phyloP scores from a whole-genome alignment of 2,113 vertebrate species.

The Psephotus haematonotus region DNA sequence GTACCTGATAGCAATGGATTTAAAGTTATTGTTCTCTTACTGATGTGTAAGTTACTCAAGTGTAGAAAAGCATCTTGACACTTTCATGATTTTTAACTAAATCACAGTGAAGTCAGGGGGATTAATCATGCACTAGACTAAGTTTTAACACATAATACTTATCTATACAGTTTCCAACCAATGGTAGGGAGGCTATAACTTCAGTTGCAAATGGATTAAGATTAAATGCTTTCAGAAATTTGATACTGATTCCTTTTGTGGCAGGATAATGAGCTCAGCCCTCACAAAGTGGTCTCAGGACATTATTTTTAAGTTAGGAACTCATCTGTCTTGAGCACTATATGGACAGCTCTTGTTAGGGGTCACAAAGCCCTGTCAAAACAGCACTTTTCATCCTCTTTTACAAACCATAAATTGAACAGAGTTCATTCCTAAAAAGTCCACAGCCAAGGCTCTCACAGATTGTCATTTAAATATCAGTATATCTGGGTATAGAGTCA shows the following conservation, averaged over 20 bases:
- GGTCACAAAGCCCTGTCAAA: neutral
- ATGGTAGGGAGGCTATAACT: neutral
- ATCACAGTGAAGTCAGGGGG: neutral
- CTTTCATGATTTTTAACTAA: slow-evolving; percentile 7
- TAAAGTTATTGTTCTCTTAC: neutral
- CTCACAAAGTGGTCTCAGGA: neutral
- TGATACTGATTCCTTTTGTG: neutral
- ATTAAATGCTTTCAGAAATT: neutral
- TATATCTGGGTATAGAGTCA: neutral
- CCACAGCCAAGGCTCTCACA: neutral
- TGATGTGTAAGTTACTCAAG: neutral
- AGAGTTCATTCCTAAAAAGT: neutral
- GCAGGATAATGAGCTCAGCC: slow-evolving; percentile 17
- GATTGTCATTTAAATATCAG: neutral
- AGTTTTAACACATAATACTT: slow-evolving; percentile 19
- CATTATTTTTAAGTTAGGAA: neutral
- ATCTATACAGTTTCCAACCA: neutral
- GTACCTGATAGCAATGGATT: neutral
- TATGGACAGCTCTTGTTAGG: neutral
- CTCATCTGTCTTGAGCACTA: neutral
- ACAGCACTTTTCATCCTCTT: neutral
- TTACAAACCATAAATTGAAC: neutral
- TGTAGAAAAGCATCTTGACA: neutral
- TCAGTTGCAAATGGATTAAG: slow-evolving; percentile 14
- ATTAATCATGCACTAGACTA: slow-evolving; percentile 10